These are phyloP conservation scores for Rhyzopertha dominica DNA, from an alignment of 1,140 invertebrate genomes.

Conservation along the genomic window DNA sequence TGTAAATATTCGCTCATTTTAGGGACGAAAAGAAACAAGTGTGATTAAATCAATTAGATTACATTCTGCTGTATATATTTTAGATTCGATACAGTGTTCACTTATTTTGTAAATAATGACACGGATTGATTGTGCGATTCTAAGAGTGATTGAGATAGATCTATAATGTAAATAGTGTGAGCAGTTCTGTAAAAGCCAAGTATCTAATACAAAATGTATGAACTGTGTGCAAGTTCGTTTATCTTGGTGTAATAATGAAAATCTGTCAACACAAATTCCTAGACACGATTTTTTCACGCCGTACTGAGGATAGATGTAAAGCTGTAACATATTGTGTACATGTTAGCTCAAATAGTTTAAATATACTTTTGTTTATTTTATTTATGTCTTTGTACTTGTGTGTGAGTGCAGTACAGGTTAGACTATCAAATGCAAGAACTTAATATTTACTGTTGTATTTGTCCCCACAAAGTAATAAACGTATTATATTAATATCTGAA, in stretches of 20 bases:
- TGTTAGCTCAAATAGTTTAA: conserved; percentile 39
- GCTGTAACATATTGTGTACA: conserved; percentile 44
- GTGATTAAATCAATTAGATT: conserved; percentile 37
- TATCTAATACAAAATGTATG: too few relatives aligned
- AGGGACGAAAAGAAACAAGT: too few relatives aligned
- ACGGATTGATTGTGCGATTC: conserved; percentile 22
- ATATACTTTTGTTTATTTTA: conserved; percentile 36
- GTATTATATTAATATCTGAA: conserved; percentile 31
- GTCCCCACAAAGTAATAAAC: conserved; percentile 43
- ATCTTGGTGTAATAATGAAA: too few relatives aligned
- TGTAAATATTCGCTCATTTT: too few relatives aligned
- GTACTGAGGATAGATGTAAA: conserved; percentile 30
- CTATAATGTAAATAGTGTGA: too few relatives aligned
- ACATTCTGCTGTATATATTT: conserved; percentile 35
- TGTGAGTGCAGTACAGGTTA: conserved; percentile 35
- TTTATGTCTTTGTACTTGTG: conserved; percentile 43
- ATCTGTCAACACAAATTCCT: too few relatives aligned
- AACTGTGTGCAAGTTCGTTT: too few relatives aligned
- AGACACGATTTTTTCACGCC: too few relatives aligned
- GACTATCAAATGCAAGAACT: conserved; percentile 31
- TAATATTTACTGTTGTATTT: conserved; percentile 45
- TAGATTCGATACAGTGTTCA: conserved; percentile 19
- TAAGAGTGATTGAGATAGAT: too few relatives aligned
- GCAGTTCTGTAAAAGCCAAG: too few relatives aligned
- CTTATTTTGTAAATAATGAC: conserved; percentile 37